Evolutionary conservation across 2,113 vertebrate species (phyloP).

Genomic region (Pseudonaja textilis): DNA sequence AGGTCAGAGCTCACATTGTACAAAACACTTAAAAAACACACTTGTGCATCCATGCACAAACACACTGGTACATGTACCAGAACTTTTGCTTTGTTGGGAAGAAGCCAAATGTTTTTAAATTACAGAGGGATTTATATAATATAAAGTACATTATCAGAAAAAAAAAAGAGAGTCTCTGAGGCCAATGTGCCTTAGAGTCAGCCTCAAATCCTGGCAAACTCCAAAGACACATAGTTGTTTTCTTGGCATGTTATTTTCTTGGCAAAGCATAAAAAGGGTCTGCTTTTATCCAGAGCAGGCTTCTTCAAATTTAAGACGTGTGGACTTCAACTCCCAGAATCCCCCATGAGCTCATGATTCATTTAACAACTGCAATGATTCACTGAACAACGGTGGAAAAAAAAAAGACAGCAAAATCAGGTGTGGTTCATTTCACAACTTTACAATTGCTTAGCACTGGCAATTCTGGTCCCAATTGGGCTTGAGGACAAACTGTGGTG

Average conservation of each 20-base stretch:
- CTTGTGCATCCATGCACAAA: background rate
- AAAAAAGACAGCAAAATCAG: background rate
- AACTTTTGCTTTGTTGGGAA: constrained; percentile 30
- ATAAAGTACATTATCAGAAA: background rate
- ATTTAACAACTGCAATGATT: background rate
- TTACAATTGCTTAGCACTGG: background rate
- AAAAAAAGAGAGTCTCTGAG: background rate
- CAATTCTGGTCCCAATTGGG: no score
- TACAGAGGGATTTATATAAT: background rate
- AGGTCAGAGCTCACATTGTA: constrained; percentile 65
- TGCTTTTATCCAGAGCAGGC: background rate
- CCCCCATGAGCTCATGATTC: background rate
- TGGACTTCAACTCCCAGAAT: background rate
- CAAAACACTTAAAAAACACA: constrained; percentile 49
- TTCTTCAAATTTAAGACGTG: background rate
- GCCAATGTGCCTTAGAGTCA: background rate
- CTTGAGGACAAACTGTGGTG: no score
- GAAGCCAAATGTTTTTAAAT: background rate
- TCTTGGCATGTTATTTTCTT: background rate
- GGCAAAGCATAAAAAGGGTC: background rate
- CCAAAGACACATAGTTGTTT: background rate
- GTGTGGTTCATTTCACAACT: background rate
- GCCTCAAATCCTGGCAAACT: background rate
- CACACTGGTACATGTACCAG: constrained; percentile 2
- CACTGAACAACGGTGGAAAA: background rate